Evolutionary conservation across 1,140 invertebrate genomes (phyloP), one percentile per base, ranked within the genome.

Genomic region (Eulimnadia texana): DNA sequence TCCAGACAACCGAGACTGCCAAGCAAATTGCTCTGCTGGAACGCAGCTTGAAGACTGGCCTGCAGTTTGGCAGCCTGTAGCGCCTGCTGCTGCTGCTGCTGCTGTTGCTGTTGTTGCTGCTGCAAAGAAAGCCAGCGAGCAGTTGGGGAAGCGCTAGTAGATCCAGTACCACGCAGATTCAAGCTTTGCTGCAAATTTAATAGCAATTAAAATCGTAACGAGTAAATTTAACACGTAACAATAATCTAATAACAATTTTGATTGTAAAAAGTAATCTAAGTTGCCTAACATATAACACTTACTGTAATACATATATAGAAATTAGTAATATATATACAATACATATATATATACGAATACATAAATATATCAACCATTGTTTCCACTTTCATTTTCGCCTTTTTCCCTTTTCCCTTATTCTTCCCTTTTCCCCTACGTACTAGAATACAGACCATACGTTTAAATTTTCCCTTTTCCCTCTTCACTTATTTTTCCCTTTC

Each of bases 141-240:
- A 11, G 55, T 10, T 6, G 55, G 28, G 3, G 55, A 57, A 3
- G 33, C 55, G 28, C 55, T 33, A 1, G 55, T 29, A 2, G 23
- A 29, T 10, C 27, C 33, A 33, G 27, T 33, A n/a, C 55, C 28
- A 9, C 27, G 33, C 55, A 57, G 27, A 25, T 57, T 57, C 13
- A 57, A n/a, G 9, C 55, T 57, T 57, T 57, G 55, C 55, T 57
- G 55, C n/a, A 57, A 57, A 57, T 57, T n/a, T 27, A 47, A 47
- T 11, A 47, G 42, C 6, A 11, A 56, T 56, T 25, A 25, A 25
- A 42, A 42, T 42, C 33, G 33, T n/a, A n/a, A n/a, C n/a, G n/a
- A n/a, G n/a, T n/a, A n/a, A n/a, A n/a, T n/a, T n/a, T n/a, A n/a
- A n/a, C n/a, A n/a, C n/a, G n/a, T n/a, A n/a, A n/a, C n/a, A n/a